Base-by-base conservation (phyloP, 1,140 invertebrate species). In the Philaenus spumarius region DNA sequence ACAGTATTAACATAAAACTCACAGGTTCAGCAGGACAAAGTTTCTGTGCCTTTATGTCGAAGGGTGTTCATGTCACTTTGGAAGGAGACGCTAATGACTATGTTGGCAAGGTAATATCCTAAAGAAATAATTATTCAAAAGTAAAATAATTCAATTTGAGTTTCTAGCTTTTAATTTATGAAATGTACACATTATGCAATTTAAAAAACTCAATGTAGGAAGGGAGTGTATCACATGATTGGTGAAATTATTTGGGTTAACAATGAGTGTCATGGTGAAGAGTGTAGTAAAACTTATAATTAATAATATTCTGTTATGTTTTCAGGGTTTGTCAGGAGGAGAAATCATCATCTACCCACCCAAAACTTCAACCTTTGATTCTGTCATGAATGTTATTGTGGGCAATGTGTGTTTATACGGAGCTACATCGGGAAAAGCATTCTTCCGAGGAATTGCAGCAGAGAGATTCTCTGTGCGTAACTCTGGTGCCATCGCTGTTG, bases 51-150 rank as follows among this genome's bases (percentile, higher is more conserved):
- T 99, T 98, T 76, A 74, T 98, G 58, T 84, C 88, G 0, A 87
- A 85, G 57, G 96, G 96, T 24, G 81, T 98, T 58, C 84, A 84
- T 61, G 85, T 97, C 1, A 90, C 83, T 7, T 78, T 99, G 2
- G 95, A 97, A 75, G 96, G 96, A 48, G 96, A 98, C 77, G 89
- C 95, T 47, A 98, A 98, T 73, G 96, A 99, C 75, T 98, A 98
- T 75, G 95, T 98, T 58, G 95, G 93, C 76, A 87, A 87, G 73
- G 81, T 82, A 64, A 51, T 37, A 7, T 39, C n/a, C n/a, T n/a
- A n/a, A n/a, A n/a, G n/a, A n/a, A n/a, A n/a, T 30, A 30, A 4
- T 30, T 30, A 4, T 30, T 30, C 9, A 30, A 30, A 30, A 30
- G 26, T 30, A 30, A 30, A 30, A n/a, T n/a, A n/a, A n/a, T 55